Conservation (phyloP, 2,113 vertebrate species). For the Arvicanthis niloticus region DNA sequence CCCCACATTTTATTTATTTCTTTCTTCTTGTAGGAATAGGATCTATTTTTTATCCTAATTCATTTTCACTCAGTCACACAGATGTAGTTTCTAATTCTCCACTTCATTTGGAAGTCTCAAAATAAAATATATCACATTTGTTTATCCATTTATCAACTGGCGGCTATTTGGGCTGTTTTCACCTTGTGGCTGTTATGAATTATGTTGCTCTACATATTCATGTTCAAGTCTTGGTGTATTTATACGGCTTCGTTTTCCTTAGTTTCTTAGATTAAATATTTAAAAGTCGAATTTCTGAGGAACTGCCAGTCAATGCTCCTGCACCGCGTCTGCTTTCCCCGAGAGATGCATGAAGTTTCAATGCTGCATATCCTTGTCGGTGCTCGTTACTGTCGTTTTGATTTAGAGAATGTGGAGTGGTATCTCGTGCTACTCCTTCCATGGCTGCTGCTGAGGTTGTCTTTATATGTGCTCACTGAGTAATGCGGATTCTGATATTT, state of each 20-base stretch:
- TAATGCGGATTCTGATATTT: not conserved
- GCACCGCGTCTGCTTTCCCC: not conserved
- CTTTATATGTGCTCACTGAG: not conserved
- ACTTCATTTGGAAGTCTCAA: not conserved
- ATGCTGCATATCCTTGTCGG: not conserved
- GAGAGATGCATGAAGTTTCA: not conserved
- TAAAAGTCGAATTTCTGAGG: not conserved
- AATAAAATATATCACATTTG: not conserved
- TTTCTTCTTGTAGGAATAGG: not conserved
- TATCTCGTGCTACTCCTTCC: not conserved
- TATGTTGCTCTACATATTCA: not conserved
- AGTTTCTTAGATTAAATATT: not conserved
- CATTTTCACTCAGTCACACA: not conserved
- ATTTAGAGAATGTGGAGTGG: not conserved
- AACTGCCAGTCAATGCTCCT: not conserved
- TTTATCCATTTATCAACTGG: not conserved
- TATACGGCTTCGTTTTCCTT: not conserved
- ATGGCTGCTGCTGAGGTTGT: not conserved
- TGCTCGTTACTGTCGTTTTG: not conserved
- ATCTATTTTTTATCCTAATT: not conserved
- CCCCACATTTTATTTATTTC: not conserved
- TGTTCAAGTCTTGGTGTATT: not conserved
- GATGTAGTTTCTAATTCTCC: not conserved
- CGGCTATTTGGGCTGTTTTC: not conserved
- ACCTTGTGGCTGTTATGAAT: not conserved